phyloP scores from a whole-genome alignment of 2,888 invertebrate species.

The Drosophila multiciliata region DNA sequence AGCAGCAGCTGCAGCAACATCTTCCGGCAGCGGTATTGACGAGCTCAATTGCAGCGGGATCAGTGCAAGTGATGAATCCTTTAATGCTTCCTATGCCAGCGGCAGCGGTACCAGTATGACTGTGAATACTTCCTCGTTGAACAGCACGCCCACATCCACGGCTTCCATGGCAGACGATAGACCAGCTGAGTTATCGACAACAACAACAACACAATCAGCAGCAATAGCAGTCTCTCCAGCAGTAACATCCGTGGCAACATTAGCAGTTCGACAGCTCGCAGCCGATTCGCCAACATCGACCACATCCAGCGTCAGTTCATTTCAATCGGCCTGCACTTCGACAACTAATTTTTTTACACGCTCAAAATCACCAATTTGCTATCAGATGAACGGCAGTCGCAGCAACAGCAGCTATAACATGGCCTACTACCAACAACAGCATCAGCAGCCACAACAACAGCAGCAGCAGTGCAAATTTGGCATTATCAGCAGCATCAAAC shows the following conservation, averaged over 20 bases:
- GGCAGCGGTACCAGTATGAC: slow-evolving; percentile 44
- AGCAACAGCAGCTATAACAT: slow-evolving; percentile 34
- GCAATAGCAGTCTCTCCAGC: slow-evolving; percentile 18
- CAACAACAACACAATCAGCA: slow-evolving; percentile 2
- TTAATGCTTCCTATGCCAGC: slow-evolving; percentile 64
- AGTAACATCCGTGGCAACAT: slow-evolving; percentile 8
- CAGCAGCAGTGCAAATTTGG: slow-evolving; percentile 30
- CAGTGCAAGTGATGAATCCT: slow-evolving; percentile 66
- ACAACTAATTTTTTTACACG: slow-evolving; percentile 60
- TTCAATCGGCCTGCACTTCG: slow-evolving; percentile 75
- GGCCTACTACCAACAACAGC: slow-evolving; percentile 52
- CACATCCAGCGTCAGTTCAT: slow-evolving; percentile 55
- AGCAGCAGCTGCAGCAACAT: slow-evolving; percentile 6
- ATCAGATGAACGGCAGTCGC: slow-evolving; percentile 51
- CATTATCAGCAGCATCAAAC: slow-evolving; percentile 26
- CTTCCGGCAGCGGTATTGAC: slow-evolving; percentile 52
- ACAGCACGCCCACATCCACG: slow-evolving; percentile 44
- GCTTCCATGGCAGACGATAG: slow-evolving; percentile 18
- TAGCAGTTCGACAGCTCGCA: slow-evolving; percentile 28
- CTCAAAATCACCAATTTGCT: slow-evolving; percentile 46
- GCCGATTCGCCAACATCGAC: slow-evolving; percentile 58
- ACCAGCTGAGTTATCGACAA: slow-evolving; percentile 3
- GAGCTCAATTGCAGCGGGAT: slow-evolving; percentile 64
- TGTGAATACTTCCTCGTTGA: slow-evolving; percentile 47
- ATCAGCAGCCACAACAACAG: slow-evolving; percentile 28